These are phyloP conservation scores for Yponomeuta sedellus DNA, from an alignment of 2,888 invertebrate species.

Conservation along the genomic window DNA sequence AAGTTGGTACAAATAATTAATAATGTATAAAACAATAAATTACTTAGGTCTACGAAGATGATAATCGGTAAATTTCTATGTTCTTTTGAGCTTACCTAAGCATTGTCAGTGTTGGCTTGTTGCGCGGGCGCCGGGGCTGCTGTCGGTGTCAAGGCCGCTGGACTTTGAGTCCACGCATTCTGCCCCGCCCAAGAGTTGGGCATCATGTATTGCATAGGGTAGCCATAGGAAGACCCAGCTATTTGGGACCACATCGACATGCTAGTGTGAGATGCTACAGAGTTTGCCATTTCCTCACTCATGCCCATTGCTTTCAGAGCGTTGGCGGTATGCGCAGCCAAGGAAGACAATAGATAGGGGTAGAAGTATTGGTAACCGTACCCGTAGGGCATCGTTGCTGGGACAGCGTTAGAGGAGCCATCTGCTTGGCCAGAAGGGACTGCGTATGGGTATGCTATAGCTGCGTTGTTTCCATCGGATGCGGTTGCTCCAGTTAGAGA, in stretches of 20 bases:
- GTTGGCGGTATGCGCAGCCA: slow-evolving; percentile 37
- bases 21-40: background rate
- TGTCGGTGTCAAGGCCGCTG: slow-evolving; percentile 27
- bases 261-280: slow-evolving; percentile 16
- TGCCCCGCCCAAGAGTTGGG: slow-evolving; percentile 42
- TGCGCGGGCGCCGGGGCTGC: slow-evolving; percentile 17
- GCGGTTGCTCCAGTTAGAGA: background rate
- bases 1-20: no score
- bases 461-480: background rate
- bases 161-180: slow-evolving; percentile 42
- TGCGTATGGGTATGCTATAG: slow-evolving; percentile 6
- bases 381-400: slow-evolving; percentile 12
- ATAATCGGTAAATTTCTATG: background rate
- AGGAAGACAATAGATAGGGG: slow-evolving; percentile 53
- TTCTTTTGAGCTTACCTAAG: background rate
- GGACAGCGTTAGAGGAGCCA: background rate
- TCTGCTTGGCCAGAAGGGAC: background rate
- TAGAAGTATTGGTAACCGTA: slow-evolving; percentile 56
- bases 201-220: slow-evolving; percentile 57
- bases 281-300: slow-evolving; percentile 37
- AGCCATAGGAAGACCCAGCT: slow-evolving; percentile 42
- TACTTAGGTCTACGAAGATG: background rate
- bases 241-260: slow-evolving; percentile 32
- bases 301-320: slow-evolving; percentile 47
- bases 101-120: background rate